Evolutionary conservation across 2,888 invertebrate genomes (phyloP), one percentile per base, ranked within the genome.

Genomic region (Cheilosia grossa): DNA sequence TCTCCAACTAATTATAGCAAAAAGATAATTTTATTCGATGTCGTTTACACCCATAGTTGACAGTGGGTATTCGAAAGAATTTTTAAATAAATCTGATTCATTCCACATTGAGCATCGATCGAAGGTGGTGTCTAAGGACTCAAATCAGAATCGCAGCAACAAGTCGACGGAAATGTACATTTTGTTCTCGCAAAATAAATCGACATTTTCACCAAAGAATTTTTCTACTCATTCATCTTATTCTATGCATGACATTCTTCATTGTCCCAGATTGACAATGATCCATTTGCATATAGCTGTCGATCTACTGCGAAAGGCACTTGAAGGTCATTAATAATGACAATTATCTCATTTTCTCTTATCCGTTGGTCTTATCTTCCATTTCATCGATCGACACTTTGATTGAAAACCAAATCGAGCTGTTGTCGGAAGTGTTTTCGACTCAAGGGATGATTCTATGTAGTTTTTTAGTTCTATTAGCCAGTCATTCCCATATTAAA

Each of bases 261-360:
- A 51, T 51, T 27, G 44, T 49, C 37, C 15, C 27, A 42, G 54
- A 67, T 56, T 75, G 69, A 80, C 74, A 75, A 80, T 66, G 66
- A 54, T 58, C 59, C 56, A 33, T 72, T 58, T 72, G 53, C 30
- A 9, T 40, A 47, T 33, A 33, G 49, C 33, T 54, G 58, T 40
- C 19, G 47, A 15, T 79, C 33, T 82, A 33, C 49, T 56, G 74
- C 72, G 59, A 83, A 82, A 87, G 88, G 70, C 88, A 87, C 86
- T 86, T 88, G 83, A 87, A 88, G 87, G 88, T 87, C 88, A 86
- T 58, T 75, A 64, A 78, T 78, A 78, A 67, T 13, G 63, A 30
- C 24, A 58, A 64, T 67, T n/a, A 61, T 85, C 70, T 85, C 80
- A 27, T 78, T 82, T 75, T 10, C 59, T 75, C 83, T 51, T 19